A percentile compares a stretch with the other conserved stretches of the same genome.
phyloP scores from a whole-genome alignment of 2,797 vertebrate species.

The Gallinago stenura region DNA sequence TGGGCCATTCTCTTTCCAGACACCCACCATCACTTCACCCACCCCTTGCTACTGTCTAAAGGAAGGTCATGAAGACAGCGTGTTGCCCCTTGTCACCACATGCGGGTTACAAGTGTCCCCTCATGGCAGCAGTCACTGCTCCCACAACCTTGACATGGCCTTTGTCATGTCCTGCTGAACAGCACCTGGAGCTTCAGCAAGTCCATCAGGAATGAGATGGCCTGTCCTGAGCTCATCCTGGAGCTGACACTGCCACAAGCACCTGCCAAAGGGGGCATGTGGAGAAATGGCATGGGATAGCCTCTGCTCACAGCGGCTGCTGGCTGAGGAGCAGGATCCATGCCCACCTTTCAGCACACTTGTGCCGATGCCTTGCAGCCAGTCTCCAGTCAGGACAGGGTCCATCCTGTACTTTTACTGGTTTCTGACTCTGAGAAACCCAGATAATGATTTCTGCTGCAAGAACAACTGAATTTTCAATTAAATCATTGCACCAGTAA shows the following conservation, averaged over 20 bases:
- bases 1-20: background rate
- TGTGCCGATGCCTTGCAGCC: background rate
- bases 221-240: background rate
- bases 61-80: background rate
- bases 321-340: fast-evolving
- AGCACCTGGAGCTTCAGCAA: background rate
- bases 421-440: background rate
- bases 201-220: background rate
- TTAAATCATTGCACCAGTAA: background rate
- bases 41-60: fast-evolving
- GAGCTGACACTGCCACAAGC: background rate
- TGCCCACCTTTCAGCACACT: background rate
- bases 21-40: background rate
- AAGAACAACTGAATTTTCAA: background rate
- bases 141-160: fast-evolving
- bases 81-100: fast-evolving
- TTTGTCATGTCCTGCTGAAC: background rate
- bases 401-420: fast-evolving
- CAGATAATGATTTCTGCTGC: background rate
- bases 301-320: background rate
- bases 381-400: background rate
- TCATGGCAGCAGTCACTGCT: fast-evolving
- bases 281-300: background rate
- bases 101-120: fast-evolving
- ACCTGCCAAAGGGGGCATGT: background rate